Base-by-base conservation (phyloP, 2,113 vertebrate genomes). In the Tylochromis polylepis region DNA sequence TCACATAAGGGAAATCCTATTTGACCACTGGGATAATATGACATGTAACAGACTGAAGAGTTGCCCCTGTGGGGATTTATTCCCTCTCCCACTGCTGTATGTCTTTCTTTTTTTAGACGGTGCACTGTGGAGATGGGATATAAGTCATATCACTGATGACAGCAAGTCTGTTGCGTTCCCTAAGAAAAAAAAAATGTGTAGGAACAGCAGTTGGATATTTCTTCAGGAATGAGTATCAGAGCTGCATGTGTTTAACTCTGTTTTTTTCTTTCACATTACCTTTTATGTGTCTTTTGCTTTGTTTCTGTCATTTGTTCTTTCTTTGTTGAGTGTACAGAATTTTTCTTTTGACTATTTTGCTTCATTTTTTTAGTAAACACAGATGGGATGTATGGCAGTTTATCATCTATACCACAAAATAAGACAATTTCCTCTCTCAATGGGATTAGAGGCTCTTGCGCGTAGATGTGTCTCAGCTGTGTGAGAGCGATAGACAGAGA, bases 61-160 rank as follows among this genome's bases (percentile, higher is more conserved):
- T 81, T 60, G 20, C 78, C 16, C 62, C 77, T 27, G 8, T 29
- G 20, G 46, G 80, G 65, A 89, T 86, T 89, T 55, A 80, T 85
- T 79, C 79, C 24, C 79, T 57, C 36, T 43, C 77, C 56, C 79
- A 22, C 72, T 12, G 27, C 34, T 82, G 6, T 72, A 56, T 34
- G 55, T 60, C 53, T 53, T 77, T 77, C 46, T 55, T 11, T 81
- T 58, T 46, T 67, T 62, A 75, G 72, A 34, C 8, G 2, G 29
- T 24, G 18, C 77, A 22, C 49, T 5, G 82, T n/a, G 59, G 60
- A 87, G 55, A 75, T 75, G 53, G 81, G 72, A 53, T 84, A 82
- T 80, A 85, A 88, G 41, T 91, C 82, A 83, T 6, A 43, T 2
- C 27, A n/a, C 41, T 79, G 90, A 91, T 91, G 85, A 88, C 29